phyloP scores from a whole-genome alignment of 2,113 vertebrate species.

The Apeltes quadracus region DNA sequence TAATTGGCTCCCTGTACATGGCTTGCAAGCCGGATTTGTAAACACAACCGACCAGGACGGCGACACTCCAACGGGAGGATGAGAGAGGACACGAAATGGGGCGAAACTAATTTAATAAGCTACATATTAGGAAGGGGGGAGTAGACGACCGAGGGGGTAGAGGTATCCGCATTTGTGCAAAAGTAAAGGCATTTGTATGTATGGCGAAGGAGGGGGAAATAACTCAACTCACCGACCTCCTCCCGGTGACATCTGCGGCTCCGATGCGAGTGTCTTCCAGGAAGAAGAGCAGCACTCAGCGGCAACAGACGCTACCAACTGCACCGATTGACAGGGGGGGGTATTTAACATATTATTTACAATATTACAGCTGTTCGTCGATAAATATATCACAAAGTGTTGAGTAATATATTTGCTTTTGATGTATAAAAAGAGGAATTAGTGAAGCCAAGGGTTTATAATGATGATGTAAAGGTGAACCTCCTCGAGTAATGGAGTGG shows the following conservation, averaged over 20 bases:
- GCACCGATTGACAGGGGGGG: not conserved
- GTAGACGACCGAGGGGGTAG: accelerated
- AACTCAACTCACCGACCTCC: slow-evolving; percentile 43
- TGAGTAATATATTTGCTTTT: accelerated
- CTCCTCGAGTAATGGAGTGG: slow-evolving; percentile 40
- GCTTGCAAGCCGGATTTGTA: slow-evolving; percentile 52
- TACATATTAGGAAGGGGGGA: not conserved
- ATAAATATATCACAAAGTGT: accelerated
- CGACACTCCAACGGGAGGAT: slow-evolving; percentile 47
- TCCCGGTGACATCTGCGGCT: slow-evolving; percentile 40
- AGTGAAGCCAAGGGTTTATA: not conserved
- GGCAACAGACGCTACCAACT: slow-evolving; percentile 78
- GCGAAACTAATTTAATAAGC: slow-evolving; percentile 14
- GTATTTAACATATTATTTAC: not conserved
- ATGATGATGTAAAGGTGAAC: not conserved
- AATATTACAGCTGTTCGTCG: accelerated
- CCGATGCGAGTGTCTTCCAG: slow-evolving; percentile 64
- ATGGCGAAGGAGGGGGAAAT: not conserved
- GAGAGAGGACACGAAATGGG: slow-evolving; percentile 22
- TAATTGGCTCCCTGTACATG: slow-evolving; percentile 33
- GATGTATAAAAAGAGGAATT: accelerated
- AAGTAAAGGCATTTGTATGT: not conserved
- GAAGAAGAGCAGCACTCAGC: slow-evolving; percentile 72
- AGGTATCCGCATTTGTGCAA: not conserved
- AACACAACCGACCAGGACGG: slow-evolving; percentile 64